These are phyloP conservation scores for Andrena bucephala DNA, from an alignment of 2,888 invertebrate species.

Conservation along the genomic window DNA sequence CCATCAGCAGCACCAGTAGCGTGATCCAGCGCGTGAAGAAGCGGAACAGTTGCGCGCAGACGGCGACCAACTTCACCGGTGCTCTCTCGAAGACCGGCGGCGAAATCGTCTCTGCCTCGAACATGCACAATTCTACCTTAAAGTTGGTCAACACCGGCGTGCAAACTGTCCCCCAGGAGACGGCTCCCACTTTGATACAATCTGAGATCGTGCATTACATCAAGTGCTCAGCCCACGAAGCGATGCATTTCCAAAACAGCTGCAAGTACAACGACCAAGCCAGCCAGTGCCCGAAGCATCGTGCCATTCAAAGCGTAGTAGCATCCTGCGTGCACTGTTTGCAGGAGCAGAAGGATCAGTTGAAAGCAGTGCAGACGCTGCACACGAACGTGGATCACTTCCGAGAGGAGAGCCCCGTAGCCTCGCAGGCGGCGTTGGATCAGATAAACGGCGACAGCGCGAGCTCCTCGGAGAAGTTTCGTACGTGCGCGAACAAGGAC, in stretches of 20 bases:
- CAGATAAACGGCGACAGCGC: slow-evolving; percentile 30
- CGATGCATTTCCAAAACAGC: slow-evolving; percentile 47
- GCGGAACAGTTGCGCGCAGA: slow-evolving; percentile 82
- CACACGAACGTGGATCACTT: slow-evolving; percentile 16
- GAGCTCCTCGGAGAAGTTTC: slow-evolving; percentile 29
- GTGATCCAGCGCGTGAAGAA: slow-evolving; percentile 72
- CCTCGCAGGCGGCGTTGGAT: slow-evolving; percentile 37
- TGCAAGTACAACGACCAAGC: slow-evolving; percentile 46
- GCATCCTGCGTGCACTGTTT: slow-evolving; percentile 46
- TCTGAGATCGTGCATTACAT: slow-evolving; percentile 56
- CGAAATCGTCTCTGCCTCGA: slow-evolving; percentile 75
- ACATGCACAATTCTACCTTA: slow-evolving; percentile 21
- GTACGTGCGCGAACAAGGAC: slow-evolving; percentile 20
- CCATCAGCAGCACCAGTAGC: slow-evolving; percentile 41
- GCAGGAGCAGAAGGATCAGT: slow-evolving; percentile 51
- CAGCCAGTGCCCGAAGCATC: slow-evolving; percentile 54
- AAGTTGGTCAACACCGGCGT: slow-evolving; percentile 59
- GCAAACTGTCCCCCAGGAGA: slow-evolving; percentile 57
- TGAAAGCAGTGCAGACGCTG: slow-evolving; percentile 28
- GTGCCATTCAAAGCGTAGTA: slow-evolving; percentile 36
- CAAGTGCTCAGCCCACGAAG: slow-evolving; percentile 62
- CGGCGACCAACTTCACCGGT: slow-evolving; percentile 70
- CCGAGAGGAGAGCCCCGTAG: slow-evolving; percentile 20
- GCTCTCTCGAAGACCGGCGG: slow-evolving; percentile 80
- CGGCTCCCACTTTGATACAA: slow-evolving; percentile 47